Percentiles rank a stretch among this genome's conserved stretches.
These are phyloP conservation scores for Mus minutoides DNA, from an alignment of 2,797 vertebrate species.

Conservation along the genomic window DNA sequence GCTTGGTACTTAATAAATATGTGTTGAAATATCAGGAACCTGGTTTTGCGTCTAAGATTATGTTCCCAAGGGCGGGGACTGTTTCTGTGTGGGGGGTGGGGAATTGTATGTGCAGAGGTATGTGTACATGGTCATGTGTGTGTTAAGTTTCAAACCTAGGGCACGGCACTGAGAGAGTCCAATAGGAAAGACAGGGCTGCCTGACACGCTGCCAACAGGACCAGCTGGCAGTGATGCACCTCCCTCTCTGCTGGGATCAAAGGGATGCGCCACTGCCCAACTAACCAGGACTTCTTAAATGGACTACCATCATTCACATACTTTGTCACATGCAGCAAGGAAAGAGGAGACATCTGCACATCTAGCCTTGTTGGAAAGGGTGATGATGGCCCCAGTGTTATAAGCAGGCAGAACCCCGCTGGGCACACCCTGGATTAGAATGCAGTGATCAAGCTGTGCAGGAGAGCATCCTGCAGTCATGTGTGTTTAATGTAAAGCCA, in stretches of 20 bases:
- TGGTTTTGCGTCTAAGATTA: conserved; percentile 35
- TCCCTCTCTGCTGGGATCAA: background rate
- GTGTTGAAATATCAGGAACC: conserved; percentile 24
- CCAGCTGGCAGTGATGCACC: background rate
- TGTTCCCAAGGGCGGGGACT: conserved; percentile 30
- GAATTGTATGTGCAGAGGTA: background rate
- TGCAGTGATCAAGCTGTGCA: background rate
- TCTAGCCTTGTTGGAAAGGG: conserved; percentile 28
- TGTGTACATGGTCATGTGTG: background rate
- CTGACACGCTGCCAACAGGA: background rate
- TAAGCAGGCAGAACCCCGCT: conserved; percentile 12
- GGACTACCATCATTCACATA: background rate
- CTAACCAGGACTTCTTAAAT: background rate
- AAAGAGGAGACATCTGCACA: conserved; percentile 50
- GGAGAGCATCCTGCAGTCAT: background rate
- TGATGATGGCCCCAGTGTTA: background rate
- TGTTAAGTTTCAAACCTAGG: background rate
- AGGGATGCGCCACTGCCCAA: background rate
- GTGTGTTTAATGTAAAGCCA: conserved; percentile 62
- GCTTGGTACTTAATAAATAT: conserved; percentile 35
- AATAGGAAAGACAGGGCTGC: background rate
- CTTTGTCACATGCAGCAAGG: conserved; percentile 31
- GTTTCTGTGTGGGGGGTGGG: background rate
- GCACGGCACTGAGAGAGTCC: background rate
- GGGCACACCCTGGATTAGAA: conserved; percentile 43